Base-by-base conservation (phyloP, 2,113 vertebrate species). In the Cinclus cinclus region DNA sequence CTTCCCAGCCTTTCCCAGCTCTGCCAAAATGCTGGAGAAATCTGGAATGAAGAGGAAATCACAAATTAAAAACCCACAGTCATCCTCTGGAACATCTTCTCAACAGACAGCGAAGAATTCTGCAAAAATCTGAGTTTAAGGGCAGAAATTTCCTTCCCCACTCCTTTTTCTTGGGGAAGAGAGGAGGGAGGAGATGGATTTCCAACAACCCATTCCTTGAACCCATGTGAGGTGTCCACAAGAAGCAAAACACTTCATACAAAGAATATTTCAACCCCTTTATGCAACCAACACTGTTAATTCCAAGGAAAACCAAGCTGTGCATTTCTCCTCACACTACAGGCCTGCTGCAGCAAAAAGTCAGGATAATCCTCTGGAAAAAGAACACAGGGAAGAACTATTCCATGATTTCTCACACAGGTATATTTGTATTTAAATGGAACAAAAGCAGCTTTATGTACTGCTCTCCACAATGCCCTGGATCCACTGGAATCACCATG, bases 181-280 rank as follows among this genome's bases (percentile, higher is more conserved):
- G 4, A n/a, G 42, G 19, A 56, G 11, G 30, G 41, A 83, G 24
- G 31, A 90, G 79, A 3, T 50, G 47, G 18, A 42, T 35, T 12
- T 25, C 24, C 68, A 91, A 6, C 37, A 37, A 14, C 50, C 25
- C n/a, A 6, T 12, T 35, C 74, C 82, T 75, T 30, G 62, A 55
- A 62, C 5, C 25, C 0, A 0, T 2, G 4, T 0, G 4, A 77
- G 42, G 60, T 37, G 41, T 28, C 39, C 2, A 1, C 0, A 25
- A 1, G 1, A 73, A 71, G 9, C 16, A 24, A 17, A 90, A 49
- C 16, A 10, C 22, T 77, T 62, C 58, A 25, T 1, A 28, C 15
- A 83, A 71, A 55, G 68, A 77, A 90, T 0, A 2, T 31, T 47
- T 65, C 30, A 33, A 31, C 10, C 44, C 42, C 10, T 44, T 69